Evolutionary conservation across 2,888 invertebrate genomes (phyloP).

Genomic region (Caenorhabditis afra): DNA sequence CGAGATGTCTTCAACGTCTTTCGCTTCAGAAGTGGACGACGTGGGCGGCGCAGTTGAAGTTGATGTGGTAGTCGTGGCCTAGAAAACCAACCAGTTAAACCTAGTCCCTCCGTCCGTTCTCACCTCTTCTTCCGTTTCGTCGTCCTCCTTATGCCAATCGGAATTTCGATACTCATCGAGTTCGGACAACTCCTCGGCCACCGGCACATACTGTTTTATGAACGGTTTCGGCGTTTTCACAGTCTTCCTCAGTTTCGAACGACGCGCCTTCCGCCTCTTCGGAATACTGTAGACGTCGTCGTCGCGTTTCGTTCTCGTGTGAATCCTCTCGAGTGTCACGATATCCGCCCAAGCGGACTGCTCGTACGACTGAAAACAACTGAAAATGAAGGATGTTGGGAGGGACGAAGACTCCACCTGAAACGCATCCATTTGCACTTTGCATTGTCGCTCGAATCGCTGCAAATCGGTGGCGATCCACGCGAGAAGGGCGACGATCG

Average conservation of each 20-base stretch:
- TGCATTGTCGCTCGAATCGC: slow-evolving; percentile 22
- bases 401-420: too few species aligned
- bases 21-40: neutral
- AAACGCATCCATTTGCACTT: slow-evolving; percentile 19
- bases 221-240: slow-evolving; percentile 10
- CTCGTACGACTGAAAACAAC: slow-evolving; percentile 29
- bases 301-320: slow-evolving; percentile 16
- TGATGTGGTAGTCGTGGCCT: neutral
- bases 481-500: slow-evolving; percentile 4
- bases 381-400: too few species aligned
- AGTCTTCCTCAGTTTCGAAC: slow-evolving; percentile 22
- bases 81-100: neutral
- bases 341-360: slow-evolving; percentile 48
- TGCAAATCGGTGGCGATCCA: slow-evolving; percentile 30
- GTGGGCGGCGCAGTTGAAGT: neutral
- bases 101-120: neutral
- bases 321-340: slow-evolving; percentile 16
- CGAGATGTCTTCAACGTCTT: neutral
- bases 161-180: slow-evolving; percentile 33
- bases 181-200: slow-evolving; percentile 23
- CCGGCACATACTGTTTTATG: slow-evolving; percentile 16
- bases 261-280: slow-evolving; percentile 17
- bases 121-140: neutral
- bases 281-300: too few species aligned
- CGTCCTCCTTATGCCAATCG: slow-evolving; percentile 10